Conservation (phyloP, 2,888 invertebrate species). For the Noctua comes region DNA sequence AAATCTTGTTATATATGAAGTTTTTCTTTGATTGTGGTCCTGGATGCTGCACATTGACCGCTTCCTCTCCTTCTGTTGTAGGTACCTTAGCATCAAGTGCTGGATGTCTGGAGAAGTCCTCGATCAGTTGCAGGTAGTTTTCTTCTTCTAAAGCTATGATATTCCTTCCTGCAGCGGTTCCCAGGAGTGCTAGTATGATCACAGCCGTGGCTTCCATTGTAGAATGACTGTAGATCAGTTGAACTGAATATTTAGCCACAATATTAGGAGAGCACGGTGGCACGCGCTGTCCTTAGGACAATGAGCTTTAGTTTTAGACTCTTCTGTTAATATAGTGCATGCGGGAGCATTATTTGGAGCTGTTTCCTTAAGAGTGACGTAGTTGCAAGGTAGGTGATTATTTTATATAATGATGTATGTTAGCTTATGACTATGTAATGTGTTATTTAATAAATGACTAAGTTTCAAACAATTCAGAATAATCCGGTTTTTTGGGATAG, state of each 20-base stretch:
- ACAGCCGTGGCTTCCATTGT: constrained; percentile 19
- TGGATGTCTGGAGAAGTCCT: not conserved
- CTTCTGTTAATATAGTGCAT: not conserved
- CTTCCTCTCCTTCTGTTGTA: not conserved
- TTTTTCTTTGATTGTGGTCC: not conserved
- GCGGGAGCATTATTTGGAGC: not conserved
- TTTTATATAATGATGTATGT: not conserved
- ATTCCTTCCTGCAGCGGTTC: not conserved
- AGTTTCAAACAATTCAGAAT: not conserved
- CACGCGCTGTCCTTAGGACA: not conserved
- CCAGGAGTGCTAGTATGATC: constrained; percentile 12
- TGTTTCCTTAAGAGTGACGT: constrained; percentile 13
- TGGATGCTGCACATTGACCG: not conserved
- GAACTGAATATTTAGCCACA: constrained; percentile 18
- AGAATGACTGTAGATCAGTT: constrained; percentile 16
- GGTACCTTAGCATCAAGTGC: not conserved
- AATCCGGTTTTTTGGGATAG: not conserved
- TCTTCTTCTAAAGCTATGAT: not conserved
- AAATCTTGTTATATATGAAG: not conserved
- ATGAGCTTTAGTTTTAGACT: not conserved
- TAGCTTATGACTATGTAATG: not conserved
- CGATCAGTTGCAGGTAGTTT: not conserved
- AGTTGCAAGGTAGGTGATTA: not conserved
- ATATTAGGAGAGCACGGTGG: not conserved
- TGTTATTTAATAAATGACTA: not conserved